Evolutionary conservation across 2,888 invertebrate species (phyloP).

Genomic region (Stenodema calcarata): DNA sequence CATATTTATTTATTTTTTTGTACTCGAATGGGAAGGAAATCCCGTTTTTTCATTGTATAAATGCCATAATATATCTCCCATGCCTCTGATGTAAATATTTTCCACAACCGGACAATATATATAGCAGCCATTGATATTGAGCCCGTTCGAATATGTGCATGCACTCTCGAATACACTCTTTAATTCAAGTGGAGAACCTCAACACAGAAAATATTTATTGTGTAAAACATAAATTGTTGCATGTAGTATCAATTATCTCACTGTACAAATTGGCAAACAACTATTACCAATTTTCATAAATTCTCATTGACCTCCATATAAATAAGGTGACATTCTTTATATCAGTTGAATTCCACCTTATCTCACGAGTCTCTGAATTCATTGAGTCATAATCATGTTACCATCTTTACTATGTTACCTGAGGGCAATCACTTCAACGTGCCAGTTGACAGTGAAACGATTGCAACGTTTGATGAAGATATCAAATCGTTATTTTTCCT

Average conservation of each 20-base stretch:
- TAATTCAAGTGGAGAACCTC: too few species aligned
- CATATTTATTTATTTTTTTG: constrained; percentile 40
- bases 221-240: too few species aligned
- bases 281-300: background rate
- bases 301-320: background rate
- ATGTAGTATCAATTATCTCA: background rate
- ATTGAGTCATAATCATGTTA: background rate
- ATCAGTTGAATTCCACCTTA: background rate
- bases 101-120: background rate
- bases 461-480: background rate
- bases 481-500: background rate
- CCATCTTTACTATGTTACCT: background rate
- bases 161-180: too few species aligned
- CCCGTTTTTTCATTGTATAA: background rate
- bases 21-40: background rate
- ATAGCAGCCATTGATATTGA: background rate
- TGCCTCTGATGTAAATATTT: background rate
- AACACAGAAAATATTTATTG: too few species aligned
- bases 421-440: background rate
- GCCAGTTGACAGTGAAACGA: background rate
- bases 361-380: background rate
- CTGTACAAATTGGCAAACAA: background rate
- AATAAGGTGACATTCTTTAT: background rate
- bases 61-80: background rate
- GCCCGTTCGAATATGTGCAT: too few species aligned